Evolutionary conservation across 2,888 invertebrate species (phyloP), one percentile per base, ranked within the genome.

Genomic region (Nemurella pictetii): DNA sequence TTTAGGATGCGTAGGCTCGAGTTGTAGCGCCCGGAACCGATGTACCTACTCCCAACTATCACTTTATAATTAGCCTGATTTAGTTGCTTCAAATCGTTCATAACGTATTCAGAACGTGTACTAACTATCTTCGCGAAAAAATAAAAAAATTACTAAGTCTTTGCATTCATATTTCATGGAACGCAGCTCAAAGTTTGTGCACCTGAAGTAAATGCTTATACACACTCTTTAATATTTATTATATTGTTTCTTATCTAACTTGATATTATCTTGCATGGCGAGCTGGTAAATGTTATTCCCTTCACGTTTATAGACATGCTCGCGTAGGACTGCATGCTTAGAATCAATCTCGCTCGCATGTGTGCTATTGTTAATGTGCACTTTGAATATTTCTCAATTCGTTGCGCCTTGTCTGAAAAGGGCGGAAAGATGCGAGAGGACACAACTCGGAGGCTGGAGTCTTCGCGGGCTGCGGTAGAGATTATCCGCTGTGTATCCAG

Each of bases 21-120:
- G 1, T 55, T 55, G 55, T 20, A 12, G 20, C 2, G 55, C 20
- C 9, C 55, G 15, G 55, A 55, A 55, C 55, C 55, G 55, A 55
- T 55, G 55, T 55, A 55, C 55, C n/a, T n/a, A n/a, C n/a, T n/a
- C n/a, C n/a, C n/a, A n/a, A n/a, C n/a, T n/a, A n/a, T n/a, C 20
- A 55, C 20, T 55, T 55, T 20, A 55, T 55, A 55, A 55, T 55
- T 15, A 55, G 55, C 55, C 55, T 20, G 55, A 55, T 55, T 55
- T 55, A 7, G 55, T 55, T 55, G 1, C 9, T 55, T 20, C 20
- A 55, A 55, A 55, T 55, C 12, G 55, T 55, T 12, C 20, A 55
- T 55, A 55, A 78, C 78, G 15, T 78, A 78, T 78, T 75, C 30
- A 78, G 7, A 78, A 78, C 78, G 27, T 78, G 78, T 78, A 74